Conservation (phyloP, 2,113 vertebrate species). For the Chloropsis hardwickii region DNA sequence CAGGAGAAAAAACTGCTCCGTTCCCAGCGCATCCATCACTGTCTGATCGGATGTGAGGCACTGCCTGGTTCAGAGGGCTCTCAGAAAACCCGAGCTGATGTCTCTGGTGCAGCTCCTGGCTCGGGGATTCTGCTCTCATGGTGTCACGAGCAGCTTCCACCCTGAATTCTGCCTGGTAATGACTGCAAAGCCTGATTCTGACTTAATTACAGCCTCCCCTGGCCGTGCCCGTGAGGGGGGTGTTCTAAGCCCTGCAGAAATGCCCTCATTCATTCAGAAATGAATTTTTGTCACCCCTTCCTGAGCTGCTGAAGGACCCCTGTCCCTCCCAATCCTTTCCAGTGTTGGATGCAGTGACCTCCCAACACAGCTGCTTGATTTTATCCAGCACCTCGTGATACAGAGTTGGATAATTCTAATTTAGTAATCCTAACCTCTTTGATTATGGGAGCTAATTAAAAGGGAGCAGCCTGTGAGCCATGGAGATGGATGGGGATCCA, state of each 20-base stretch:
- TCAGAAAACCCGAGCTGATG: neutral
- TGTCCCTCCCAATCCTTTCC: neutral
- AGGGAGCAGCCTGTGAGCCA: neutral
- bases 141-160: neutral
- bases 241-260: neutral
- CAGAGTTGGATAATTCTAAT: neutral
- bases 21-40: constrained; percentile 31
- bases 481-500: neutral
- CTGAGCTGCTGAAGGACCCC: neutral
- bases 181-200: neutral
- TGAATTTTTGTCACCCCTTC: neutral
- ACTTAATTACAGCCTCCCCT: neutral
- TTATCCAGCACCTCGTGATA: neutral
- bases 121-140: neutral
- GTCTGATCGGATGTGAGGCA: neutral
- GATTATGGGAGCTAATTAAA: constrained; percentile 22
- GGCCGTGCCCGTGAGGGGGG: accelerated
- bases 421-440: neutral
- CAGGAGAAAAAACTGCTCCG: neutral
- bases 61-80: constrained; percentile 13
- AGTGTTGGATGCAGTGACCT: neutral
- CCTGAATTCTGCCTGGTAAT: neutral
- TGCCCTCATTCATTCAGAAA: no score
- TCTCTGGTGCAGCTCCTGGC: neutral
- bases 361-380: neutral